These are phyloP conservation scores for Tetranychus cinnabarinus DNA, from an alignment of 1,140 invertebrate genomes.

Conservation along the genomic window DNA sequence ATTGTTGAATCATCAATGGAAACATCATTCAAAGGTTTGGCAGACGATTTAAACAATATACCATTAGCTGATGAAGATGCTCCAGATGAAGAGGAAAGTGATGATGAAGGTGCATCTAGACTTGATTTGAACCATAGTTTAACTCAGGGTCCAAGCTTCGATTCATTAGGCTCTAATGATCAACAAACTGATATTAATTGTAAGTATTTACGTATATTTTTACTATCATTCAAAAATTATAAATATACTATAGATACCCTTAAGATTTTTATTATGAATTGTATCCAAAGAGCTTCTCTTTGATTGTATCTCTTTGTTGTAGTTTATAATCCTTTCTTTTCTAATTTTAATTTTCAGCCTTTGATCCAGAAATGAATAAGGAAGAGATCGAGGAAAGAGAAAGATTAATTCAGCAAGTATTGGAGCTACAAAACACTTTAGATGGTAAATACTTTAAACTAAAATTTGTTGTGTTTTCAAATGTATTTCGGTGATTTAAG, in stretches of 20 bases:
- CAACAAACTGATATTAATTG: neutral
- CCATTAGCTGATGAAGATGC: neutral
- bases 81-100: neutral
- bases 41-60: neutral
- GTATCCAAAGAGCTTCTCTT: neutral
- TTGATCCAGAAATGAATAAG: constrained; percentile 32
- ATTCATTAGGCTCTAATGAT: neutral
- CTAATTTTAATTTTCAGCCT: neutral
- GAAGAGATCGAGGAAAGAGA: constrained; percentile 95
- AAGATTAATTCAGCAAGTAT: constrained; percentile 78
- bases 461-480: neutral
- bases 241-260: too few relatives aligned
- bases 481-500: too few relatives aligned
- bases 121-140: neutral
- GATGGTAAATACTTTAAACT: constrained; percentile 44
- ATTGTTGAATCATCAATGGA: too few relatives aligned
- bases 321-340: too few relatives aligned
- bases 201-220: neutral
- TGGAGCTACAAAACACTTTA: constrained; percentile 92
- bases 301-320: neutral
- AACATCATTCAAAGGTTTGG: neutral
- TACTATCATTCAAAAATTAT: too few relatives aligned
- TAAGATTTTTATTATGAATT: too few relatives aligned
- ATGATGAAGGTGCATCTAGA: neutral
- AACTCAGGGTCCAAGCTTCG: neutral